Conservation (phyloP, 2,888 invertebrate species). For the Chrysolina americana region DNA sequence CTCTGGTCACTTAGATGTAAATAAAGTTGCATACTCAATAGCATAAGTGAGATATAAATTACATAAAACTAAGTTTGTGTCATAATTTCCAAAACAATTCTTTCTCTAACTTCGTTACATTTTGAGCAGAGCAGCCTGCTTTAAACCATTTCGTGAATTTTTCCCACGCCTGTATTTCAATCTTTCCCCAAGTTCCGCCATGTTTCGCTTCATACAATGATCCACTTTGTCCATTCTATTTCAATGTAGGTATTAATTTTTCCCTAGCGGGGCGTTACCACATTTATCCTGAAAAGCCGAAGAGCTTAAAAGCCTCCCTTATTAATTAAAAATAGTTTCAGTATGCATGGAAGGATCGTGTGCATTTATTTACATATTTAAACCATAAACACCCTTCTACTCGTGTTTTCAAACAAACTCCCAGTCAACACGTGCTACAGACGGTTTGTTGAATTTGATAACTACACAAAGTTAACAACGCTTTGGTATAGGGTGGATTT, state of each 20-base stretch:
- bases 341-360: conserved; percentile 34
- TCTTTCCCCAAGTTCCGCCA: background rate
- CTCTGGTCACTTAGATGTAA: too few relatives aligned
- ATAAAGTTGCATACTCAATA: too few relatives aligned
- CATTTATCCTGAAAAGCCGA: background rate
- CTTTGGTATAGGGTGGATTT: background rate
- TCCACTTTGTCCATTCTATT: background rate
- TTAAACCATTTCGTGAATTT: too few relatives aligned
- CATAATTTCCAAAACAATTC: too few relatives aligned
- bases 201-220: background rate
- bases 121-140: too few relatives aligned
- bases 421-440: conserved; percentile 7
- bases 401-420: conserved; percentile 30
- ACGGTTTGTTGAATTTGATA: conserved; percentile 15
- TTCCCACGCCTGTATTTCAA: too few relatives aligned
- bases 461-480: conserved; percentile 9
- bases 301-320: conserved; percentile 19
- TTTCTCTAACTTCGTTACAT: too few relatives aligned
- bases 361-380: conserved; percentile 41
- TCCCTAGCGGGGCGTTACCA: conserved; percentile 6
- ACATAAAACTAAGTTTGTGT: too few relatives aligned
- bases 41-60: too few relatives aligned
- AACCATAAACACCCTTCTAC: conserved; percentile 36
- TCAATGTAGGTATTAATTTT: background rate
- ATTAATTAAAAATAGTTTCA: conserved; percentile 43